phyloP scores from a whole-genome alignment of 1,140 invertebrate species.

The Aphelenchoides besseyi region DNA sequence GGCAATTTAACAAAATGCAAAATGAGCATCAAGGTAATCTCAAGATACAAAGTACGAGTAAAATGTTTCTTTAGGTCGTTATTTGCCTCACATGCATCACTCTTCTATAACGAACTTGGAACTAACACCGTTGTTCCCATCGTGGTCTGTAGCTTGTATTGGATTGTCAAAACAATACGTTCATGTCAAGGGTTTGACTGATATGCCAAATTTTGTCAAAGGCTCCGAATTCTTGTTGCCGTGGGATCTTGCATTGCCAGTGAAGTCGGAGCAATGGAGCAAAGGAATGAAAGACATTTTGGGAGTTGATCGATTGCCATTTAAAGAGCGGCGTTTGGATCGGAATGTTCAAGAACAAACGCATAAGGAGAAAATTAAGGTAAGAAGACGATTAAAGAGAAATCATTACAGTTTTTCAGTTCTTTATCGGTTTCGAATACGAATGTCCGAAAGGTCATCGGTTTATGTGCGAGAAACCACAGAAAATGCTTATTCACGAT shows the following conservation, averaged over 20 bases:
- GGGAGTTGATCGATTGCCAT: slow-evolving; percentile 35
- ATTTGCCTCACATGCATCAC: slow-evolving; percentile 32
- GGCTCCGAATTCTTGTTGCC: slow-evolving; percentile 86
- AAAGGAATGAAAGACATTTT: slow-evolving; percentile 64
- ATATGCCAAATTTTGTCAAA: slow-evolving; percentile 77
- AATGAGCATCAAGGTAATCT: not conserved
- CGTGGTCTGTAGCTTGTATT: slow-evolving; percentile 84
- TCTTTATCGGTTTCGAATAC: slow-evolving; percentile 93
- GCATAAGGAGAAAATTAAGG: slow-evolving; percentile 62
- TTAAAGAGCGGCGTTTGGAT: slow-evolving; percentile 26
- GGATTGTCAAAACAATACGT: slow-evolving; percentile 85
- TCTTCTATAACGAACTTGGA: slow-evolving; percentile 23
- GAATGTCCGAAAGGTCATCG: slow-evolving; percentile 90
- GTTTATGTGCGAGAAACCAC: slow-evolving; percentile 85
- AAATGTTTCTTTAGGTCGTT: slow-evolving; percentile 28
- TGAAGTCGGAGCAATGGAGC: slow-evolving; percentile 64
- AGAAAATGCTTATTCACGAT: slow-evolving; percentile 77
- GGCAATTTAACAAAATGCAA: slow-evolving; percentile 16
- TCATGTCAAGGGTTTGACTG: slow-evolving; percentile 73
- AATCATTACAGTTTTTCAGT: slow-evolving; percentile 66
- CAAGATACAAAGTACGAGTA: not conserved
- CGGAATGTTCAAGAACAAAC: slow-evolving; percentile 45
- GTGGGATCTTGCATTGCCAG: slow-evolving; percentile 82
- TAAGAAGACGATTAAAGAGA: slow-evolving; percentile 23
- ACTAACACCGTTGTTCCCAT: slow-evolving; percentile 78